Percentiles rank a stretch among this genome's conserved stretches.
These are phyloP conservation scores for Sogatella furcifera DNA, from an alignment of 1,140 invertebrate genomes.

Conservation along the genomic window DNA sequence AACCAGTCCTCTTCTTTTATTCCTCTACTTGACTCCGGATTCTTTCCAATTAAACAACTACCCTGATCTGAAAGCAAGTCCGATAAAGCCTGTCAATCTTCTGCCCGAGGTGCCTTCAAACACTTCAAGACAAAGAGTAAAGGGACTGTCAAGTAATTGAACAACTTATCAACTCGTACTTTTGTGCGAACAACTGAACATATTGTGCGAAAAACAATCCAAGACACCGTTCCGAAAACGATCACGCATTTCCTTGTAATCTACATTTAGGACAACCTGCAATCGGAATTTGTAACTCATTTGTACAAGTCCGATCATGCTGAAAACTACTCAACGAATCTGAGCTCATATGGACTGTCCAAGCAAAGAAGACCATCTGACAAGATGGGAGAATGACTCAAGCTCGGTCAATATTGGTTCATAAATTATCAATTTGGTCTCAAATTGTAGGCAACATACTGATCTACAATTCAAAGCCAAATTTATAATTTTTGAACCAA, in stretches of 20 bases:
- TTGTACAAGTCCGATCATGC: slow-evolving; percentile 94
- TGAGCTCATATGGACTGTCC: slow-evolving; percentile 93
- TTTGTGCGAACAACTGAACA: too few species aligned
- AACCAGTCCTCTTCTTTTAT: too few species aligned
- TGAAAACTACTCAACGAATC: slow-evolving; percentile 90
- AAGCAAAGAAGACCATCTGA: too few species aligned
- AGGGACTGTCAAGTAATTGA: slow-evolving; percentile 97
- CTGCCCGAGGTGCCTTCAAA: slow-evolving; percentile 74
- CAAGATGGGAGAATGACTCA: too few species aligned
- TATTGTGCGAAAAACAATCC: slow-evolving; percentile 96
- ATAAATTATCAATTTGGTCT: too few species aligned
- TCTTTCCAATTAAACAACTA: slow-evolving; percentile 16
- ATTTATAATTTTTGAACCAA: too few species aligned
- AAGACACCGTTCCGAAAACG: slow-evolving; percentile 97
- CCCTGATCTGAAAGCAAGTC: slow-evolving; percentile 17
- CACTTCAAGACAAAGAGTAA: slow-evolving; percentile 66
- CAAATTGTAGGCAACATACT: too few species aligned
- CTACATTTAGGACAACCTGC: slow-evolving; percentile 94
- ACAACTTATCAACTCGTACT: slow-evolving; percentile 94
- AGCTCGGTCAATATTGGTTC: too few species aligned
- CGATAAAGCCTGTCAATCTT: slow-evolving; percentile 20
- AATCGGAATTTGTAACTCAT: slow-evolving; percentile 95
- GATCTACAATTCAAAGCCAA: too few species aligned
- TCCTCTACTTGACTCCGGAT: too few species aligned
- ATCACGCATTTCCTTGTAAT: slow-evolving; percentile 99